A percentile compares a stretch with the other conserved stretches of the same genome.
Evolutionary conservation across 2,113 vertebrate species (phyloP).

Genomic region (Apeltes quadracus): DNA sequence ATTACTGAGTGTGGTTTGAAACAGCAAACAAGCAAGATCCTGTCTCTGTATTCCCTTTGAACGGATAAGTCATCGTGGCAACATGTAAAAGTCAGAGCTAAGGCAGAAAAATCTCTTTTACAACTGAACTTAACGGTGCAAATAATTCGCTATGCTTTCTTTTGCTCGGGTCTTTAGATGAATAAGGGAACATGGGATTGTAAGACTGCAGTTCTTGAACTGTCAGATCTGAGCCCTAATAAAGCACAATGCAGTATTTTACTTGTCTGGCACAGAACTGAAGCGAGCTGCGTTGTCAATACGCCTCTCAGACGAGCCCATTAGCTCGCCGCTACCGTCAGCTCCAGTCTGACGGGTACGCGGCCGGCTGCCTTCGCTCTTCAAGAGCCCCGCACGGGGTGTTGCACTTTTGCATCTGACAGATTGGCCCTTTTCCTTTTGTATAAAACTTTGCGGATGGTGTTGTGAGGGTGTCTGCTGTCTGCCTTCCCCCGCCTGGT

Average conservation of each 20-base stretch:
- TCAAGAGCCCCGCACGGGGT: slow-evolving; percentile 60
- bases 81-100: slow-evolving; percentile 46
- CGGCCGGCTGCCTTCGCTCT: slow-evolving; percentile 57
- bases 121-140: not conserved
- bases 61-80: slow-evolving; percentile 25
- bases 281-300: slow-evolving; percentile 61
- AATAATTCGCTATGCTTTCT: slow-evolving; percentile 49
- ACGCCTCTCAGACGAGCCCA: slow-evolving; percentile 66
- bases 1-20: slow-evolving; percentile 48
- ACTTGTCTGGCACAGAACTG: slow-evolving; percentile 45
- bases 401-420: slow-evolving; percentile 58
- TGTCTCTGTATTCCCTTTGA: slow-evolving; percentile 23
- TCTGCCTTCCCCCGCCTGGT: slow-evolving; percentile 38
- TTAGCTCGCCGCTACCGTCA: slow-evolving; percentile 69
- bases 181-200: slow-evolving; percentile 40
- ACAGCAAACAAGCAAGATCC: slow-evolving; percentile 42
- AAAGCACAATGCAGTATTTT: slow-evolving; percentile 61
- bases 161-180: slow-evolving; percentile 36
- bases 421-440: slow-evolving; percentile 63
- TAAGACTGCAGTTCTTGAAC: slow-evolving; percentile 32
- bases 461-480: slow-evolving; percentile 54
- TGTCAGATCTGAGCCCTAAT: slow-evolving; percentile 67
- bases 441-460: slow-evolving; percentile 29
- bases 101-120: slow-evolving; percentile 24
- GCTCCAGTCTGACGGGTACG: slow-evolving; percentile 55